These are phyloP conservation scores for Antrozous pallidus DNA, from an alignment of 2,797 vertebrate genomes.

Conservation along the genomic window DNA sequence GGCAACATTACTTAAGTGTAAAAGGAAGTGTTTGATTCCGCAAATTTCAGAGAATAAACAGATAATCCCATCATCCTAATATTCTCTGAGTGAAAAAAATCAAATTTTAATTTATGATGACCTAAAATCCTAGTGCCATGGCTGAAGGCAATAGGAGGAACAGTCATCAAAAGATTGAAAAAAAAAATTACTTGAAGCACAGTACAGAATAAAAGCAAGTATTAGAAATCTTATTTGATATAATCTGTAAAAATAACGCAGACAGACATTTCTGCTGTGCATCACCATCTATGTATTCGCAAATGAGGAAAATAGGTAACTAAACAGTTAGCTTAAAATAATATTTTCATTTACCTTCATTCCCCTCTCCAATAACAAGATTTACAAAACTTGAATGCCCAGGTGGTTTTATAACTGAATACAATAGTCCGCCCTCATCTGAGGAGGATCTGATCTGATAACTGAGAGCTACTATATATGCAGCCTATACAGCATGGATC, in stretches of 20 bases:
- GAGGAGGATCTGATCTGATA: background rate
- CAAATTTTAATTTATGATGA: slow-evolving; percentile 76
- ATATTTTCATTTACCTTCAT: slow-evolving; percentile 4
- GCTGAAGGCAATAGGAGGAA: slow-evolving; percentile 72
- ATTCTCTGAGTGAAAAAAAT: slow-evolving; percentile 75
- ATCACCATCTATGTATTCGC: background rate
- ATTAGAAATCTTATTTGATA: background rate
- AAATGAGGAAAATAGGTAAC: background rate
- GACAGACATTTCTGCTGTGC: background rate
- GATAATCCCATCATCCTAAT: slow-evolving; percentile 69
- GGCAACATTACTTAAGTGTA: background rate
- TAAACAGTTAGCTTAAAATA: background rate
- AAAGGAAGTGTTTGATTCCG: slow-evolving; percentile 60
- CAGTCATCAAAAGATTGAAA: slow-evolving; percentile 67
- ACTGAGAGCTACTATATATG: background rate
- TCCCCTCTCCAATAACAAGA: slow-evolving; percentile 12
- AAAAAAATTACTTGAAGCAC: background rate
- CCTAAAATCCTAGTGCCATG: slow-evolving; percentile 74
- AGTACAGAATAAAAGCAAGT: slow-evolving; percentile 16
- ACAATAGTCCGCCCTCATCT: background rate
- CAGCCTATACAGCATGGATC: background rate
- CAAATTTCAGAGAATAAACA: slow-evolving; percentile 75
- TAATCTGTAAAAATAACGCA: background rate
- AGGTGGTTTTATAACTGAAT: background rate
- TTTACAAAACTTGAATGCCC: background rate